A percentile compares a stretch with the other conserved stretches of the same genome.
phyloP scores from a whole-genome alignment of 64 coral and sea anemone species.

The Montipora sp. region DNA sequence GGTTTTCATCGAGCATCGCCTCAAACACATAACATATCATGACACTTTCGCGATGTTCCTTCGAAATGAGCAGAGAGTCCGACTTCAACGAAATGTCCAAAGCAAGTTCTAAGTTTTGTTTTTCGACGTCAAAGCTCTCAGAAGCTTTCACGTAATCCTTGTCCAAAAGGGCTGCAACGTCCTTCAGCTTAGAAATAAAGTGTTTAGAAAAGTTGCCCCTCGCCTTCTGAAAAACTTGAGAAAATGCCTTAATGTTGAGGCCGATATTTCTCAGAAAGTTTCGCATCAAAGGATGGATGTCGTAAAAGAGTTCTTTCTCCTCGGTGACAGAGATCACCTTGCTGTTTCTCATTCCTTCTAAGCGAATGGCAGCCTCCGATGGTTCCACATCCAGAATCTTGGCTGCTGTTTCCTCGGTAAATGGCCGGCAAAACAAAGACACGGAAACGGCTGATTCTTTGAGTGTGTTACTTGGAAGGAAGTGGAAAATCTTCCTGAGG shows the following conservation, averaged over 20 bases:
- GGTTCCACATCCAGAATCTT: neutral
- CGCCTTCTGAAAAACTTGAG: neutral
- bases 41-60: slow-evolving; percentile 13
- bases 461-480: slow-evolving; percentile 17
- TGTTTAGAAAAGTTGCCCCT: slow-evolving; percentile 15
- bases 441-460: slow-evolving; percentile 16
- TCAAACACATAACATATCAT: slow-evolving; percentile 33
- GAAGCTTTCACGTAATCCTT: slow-evolving; percentile 36
- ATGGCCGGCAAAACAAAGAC: slow-evolving; percentile 25
- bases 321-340: neutral
- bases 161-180: slow-evolving; percentile 30
- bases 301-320: slow-evolving; percentile 4
- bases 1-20: slow-evolving; percentile 8
- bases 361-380: slow-evolving; percentile 16
- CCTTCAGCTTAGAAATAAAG: slow-evolving; percentile 25
- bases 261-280: slow-evolving; percentile 15
- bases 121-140: slow-evolving; percentile 36
- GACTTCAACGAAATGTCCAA: slow-evolving; percentile 59
- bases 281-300: slow-evolving; percentile 44
- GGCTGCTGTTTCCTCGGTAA: slow-evolving; percentile 22
- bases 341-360: slow-evolving; percentile 1
- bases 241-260: neutral
- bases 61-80: slow-evolving; percentile 23
- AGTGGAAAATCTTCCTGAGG: slow-evolving; percentile 19
- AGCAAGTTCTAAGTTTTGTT: slow-evolving; percentile 55